These are phyloP conservation scores for Chlorops oryzae DNA, from an alignment of 1,140 invertebrate species.

Conservation along the genomic window DNA sequence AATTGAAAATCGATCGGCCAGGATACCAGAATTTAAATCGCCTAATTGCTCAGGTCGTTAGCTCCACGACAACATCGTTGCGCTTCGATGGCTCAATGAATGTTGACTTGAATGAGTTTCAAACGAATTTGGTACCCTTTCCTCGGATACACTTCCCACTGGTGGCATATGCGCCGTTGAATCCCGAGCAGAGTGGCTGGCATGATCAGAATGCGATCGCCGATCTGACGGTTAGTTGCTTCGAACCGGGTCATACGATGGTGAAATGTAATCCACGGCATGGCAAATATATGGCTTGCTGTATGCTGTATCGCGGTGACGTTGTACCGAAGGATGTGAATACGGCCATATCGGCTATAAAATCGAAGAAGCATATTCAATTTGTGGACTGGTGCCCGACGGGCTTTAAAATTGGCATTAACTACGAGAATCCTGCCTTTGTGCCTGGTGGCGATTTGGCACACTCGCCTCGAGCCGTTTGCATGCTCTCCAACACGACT, in stretches of 20 bases:
- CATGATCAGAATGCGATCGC: constrained; percentile 65
- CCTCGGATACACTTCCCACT: constrained; percentile 72
- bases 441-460: constrained; percentile 69
- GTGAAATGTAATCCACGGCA: constrained; percentile 66
- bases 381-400: constrained; percentile 69
- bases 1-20: constrained; percentile 63
- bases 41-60: constrained; percentile 63
- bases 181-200: constrained; percentile 61
- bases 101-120: constrained; percentile 78
- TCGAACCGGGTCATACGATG: constrained; percentile 77
- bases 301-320: constrained; percentile 67
- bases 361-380: constrained; percentile 63
- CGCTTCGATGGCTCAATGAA: constrained; percentile 78
- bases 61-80: constrained; percentile 72
- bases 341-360: constrained; percentile 74
- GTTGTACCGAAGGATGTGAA: constrained; percentile 78
- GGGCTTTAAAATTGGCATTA: constrained; percentile 67
- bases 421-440: constrained; percentile 61
- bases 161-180: constrained; percentile 72
- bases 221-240: constrained; percentile 71
- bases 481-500: constrained; percentile 73
- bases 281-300: constrained; percentile 72
- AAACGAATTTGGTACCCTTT: constrained; percentile 67
- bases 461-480: constrained; percentile 60
- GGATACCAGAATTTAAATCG: constrained; percentile 72